phyloP scores from a whole-genome alignment of 2,797 vertebrate species.

The Falco rusticolus region DNA sequence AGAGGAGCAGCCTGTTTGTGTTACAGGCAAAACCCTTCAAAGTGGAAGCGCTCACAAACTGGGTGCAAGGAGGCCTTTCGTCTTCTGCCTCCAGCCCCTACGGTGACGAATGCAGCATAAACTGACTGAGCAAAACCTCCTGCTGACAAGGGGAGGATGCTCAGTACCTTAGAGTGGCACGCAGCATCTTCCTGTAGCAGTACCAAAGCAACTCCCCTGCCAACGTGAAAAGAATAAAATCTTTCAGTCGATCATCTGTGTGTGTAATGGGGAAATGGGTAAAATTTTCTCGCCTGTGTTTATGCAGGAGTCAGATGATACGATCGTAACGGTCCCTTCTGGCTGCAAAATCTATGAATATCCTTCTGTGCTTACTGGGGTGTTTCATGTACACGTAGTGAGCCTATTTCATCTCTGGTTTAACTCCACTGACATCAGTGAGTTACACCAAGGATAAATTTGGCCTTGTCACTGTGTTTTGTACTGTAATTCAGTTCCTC shows the following conservation, averaged over 20 bases:
- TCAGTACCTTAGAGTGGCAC: background rate
- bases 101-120: background rate
- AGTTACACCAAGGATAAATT: constrained; percentile 32
- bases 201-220: background rate
- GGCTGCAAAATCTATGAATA: background rate
- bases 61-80: background rate
- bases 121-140: background rate
- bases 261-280: background rate
- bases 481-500: constrained; percentile 26
- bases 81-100: background rate
- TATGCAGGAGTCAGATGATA: background rate
- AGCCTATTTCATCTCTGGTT: constrained; percentile 24
- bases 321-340: background rate
- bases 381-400: background rate
- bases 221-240: rapidly evolving
- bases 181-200: background rate
- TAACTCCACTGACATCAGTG: constrained; percentile 26
- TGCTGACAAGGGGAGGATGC: rapidly evolving
- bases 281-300: background rate
- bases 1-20: background rate
- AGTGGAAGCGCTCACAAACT: background rate
- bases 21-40: background rate
- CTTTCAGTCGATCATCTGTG: background rate
- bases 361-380: constrained; percentile 6
- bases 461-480: constrained; percentile 35